Base-by-base conservation (phyloP, 2,113 vertebrate species). In the Onychostruthus taczanowskii region DNA sequence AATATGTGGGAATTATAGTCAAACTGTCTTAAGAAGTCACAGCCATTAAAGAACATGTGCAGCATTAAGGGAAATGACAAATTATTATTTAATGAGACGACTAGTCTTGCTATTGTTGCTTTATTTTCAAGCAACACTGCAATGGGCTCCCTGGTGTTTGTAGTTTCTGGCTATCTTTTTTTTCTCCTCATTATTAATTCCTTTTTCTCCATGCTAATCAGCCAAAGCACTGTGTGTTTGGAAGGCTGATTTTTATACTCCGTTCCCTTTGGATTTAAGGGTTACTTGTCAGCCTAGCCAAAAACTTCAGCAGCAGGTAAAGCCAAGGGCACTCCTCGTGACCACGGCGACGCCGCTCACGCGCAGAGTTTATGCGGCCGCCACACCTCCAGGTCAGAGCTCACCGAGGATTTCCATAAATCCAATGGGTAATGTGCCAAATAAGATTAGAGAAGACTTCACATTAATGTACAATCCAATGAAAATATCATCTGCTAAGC, bases 401-500 rank as follows among this genome's bases (percentile, higher is more conserved):
- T 99, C 98, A 98, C 50, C 4, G 46, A 95, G 98, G 98, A 98
- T 99, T 98, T 98, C 98, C 98, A 98, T 98, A 98, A 98, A 99
- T 98, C 98, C 96, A 97, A 95, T 90, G 98, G 98, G 97, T 98
- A 98, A 98, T 96, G 97, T 98, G 98, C 98, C 98, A 98, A 98
- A 98, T 97, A 98, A 98, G 98, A 99, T 99, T 98, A 99, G 98
- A 98, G 98, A 98, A 98, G 97, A 97, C 97, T 98, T 98, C 97
- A 93, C 97, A 90, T 98, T 98, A 98, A 98, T 98, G 98, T 95
- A 96, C 95, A 94, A 98, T 98, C 98, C 98, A 98, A 98, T 98
- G 98, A 98, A 99, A 99, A 98, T 98, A 99, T 98, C 98, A 98
- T 98, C 97, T 96, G 97, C 96, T 99, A 98, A 98, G 98, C 98